Conservation (phyloP, 2,113 vertebrate genomes). For the Callipepla squamata region DNA sequence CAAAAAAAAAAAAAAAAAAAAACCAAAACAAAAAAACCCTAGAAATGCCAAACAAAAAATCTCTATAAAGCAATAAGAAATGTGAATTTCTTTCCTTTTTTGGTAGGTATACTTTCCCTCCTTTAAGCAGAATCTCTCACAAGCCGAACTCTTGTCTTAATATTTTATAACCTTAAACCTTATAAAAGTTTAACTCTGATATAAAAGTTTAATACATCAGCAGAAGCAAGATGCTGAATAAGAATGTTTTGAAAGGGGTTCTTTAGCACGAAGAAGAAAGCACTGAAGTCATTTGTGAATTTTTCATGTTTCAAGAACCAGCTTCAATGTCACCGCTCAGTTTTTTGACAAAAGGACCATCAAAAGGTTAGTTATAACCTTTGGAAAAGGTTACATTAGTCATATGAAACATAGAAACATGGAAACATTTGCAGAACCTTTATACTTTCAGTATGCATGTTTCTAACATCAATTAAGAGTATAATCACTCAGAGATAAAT, state of each 20-base stretch:
- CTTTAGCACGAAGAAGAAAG: constrained; percentile 46
- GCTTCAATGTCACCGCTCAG: constrained; percentile 25
- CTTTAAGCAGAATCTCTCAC: constrained; percentile 49
- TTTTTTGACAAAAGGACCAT: background rate
- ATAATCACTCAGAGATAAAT: background rate
- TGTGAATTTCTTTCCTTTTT: background rate
- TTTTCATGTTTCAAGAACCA: constrained; percentile 59
- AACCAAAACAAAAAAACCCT: background rate
- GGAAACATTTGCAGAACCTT: background rate
- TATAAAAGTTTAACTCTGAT: constrained; percentile 77
- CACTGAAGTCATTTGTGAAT: constrained; percentile 54
- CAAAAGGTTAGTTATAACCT: constrained; percentile 38
- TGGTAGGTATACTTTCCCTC: background rate
- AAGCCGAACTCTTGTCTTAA: constrained; percentile 67
- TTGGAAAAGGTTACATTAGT: constrained; percentile 10
- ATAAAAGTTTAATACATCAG: constrained; percentile 76
- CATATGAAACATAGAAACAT: background rate
- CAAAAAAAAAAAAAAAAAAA: background rate
- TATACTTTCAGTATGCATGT: background rate
- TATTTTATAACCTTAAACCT: constrained; percentile 76
- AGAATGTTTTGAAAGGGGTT: constrained; percentile 50
- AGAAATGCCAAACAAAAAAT: background rate
- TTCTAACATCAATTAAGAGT: constrained; percentile 10
- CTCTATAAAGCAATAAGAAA: background rate
- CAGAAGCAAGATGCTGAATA: constrained; percentile 61